Base-by-base conservation (phyloP, 2,797 vertebrate genomes). In the Falco concolor region DNA sequence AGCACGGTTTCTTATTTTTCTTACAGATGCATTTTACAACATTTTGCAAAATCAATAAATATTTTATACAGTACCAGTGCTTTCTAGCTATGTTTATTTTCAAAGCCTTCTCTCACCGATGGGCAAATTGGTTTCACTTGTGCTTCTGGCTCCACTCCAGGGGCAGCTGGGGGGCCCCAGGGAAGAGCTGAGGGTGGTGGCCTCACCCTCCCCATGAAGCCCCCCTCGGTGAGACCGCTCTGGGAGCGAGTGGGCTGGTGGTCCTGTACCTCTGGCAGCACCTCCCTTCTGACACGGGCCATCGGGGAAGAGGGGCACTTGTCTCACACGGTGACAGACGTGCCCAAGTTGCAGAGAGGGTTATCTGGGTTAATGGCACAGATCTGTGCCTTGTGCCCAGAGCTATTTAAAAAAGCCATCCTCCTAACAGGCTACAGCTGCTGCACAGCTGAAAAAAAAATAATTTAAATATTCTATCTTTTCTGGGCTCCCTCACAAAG, bases 41-140 rank as follows among this genome's bases (percentile, higher is more conserved):
- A 15, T 98, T 98, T 98, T 98, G 90, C 95, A 97, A 96, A 97
- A 95, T 96, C 97, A 98, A 98, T 98, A 98, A 96, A 96, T 64
- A 12, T 98, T 98, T 98, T 98, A 61, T 98, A 98, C 77, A 63
- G 84, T 94, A 96, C 70, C 24, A 0, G 3, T 3, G 45, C 32
- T 69, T 52, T 86, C 61, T 4, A 4, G 77, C 87, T 34, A 50
- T 16, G 0, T 76, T 93, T 24, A 0, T 84, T 81, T 68, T 49
- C 78, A 25, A 36, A 52, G n/a, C 42, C 16, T n/a, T 13, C 79
- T 47, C 6, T 47, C 36, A 0, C 50, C 27, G n/a, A 19, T 18
- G 42, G 42, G 28, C 38, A 27, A 4, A 5, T 1, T 4, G 52
- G n/a, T 44, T 40, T 72, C 57, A 25, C 16, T 76, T 2, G 0